Base-by-base conservation (phyloP, 30 jellyfish, hydroid and myxozoan species). In the Aurelia coerulea region DNA sequence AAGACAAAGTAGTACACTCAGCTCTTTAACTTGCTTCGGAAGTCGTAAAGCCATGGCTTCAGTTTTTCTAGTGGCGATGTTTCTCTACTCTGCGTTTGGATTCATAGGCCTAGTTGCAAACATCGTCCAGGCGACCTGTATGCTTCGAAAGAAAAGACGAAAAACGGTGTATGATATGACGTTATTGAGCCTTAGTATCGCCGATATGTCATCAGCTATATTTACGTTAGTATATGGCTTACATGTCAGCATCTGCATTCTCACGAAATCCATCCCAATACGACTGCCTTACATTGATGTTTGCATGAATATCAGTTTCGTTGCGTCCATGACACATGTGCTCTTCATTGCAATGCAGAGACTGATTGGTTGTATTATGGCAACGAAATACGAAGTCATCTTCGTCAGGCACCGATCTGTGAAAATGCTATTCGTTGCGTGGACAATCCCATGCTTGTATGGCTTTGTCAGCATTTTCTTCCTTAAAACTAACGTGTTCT, bases 311-410 rank as follows among this genome's bases (percentile, higher is more conserved):
- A 65, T 65, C 39, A 23, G 76, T 14, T 23, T 19, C 56, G 16
- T n/a, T 10, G 76, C 76, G 12, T 65, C 76, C 34, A 65, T 65
- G 76, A 65, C 76, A 23, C 76, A 65, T 23, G 39, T 65, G 76
- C 19, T 65, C 51, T 46, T 65, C 18, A 65, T 65, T 0, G 76
- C 76, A 65, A 23, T 46, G 39, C 76, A 65, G 51, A 37, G 76
- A 18, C 39, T 65, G 39, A 65, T 65, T 65, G 76, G 76, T 10
- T 37, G 51, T 16, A 33, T 65, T 0, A 19, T 65, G 15, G 54
- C 76, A 4, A 14, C 39, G 19, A 65, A 65, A 65, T 37, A 37
- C 9, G 18, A 65, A 65, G 3, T 37, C 34, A 65, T 65, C 76
- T 13, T 65, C 33, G 39, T 46, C 7, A 17, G 29, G 19, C 17